phyloP scores from a whole-genome alignment of 2,113 vertebrate species.

The Galeopterus variegatus region DNA sequence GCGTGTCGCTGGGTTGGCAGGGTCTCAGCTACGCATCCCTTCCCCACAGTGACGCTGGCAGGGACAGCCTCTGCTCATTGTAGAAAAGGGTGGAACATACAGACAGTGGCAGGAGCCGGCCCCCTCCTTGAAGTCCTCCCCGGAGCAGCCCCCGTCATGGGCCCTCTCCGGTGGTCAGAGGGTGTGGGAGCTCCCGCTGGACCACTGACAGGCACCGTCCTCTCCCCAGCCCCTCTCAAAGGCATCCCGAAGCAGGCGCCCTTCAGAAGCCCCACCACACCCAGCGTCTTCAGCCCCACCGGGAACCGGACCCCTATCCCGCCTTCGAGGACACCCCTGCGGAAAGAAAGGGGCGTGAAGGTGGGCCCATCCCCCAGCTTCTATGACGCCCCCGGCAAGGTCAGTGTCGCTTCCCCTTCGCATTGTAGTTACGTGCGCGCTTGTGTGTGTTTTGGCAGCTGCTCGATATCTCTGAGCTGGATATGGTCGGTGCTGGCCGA shows the following conservation, averaged over 20 bases:
- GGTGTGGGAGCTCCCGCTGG: not conserved
- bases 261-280: constrained; percentile 95
- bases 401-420: fast-evolving
- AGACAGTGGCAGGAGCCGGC: not conserved
- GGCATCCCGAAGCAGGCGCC: constrained; percentile 98
- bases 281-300: constrained; percentile 96
- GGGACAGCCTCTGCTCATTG: not conserved
- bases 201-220: not conserved
- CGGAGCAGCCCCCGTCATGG: no score
- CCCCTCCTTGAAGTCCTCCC: no score
- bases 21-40: not conserved
- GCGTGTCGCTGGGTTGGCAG: not conserved
- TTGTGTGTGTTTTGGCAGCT: constrained; percentile 88
- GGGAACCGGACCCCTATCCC: constrained; percentile 96
- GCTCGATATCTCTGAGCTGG: constrained; percentile 96
- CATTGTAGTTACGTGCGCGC: fast-evolving
- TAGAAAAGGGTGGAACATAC: no score
- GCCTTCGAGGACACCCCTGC: constrained; percentile 94
- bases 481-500: constrained; percentile 95
- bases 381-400: no score
- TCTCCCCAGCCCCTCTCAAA: constrained; percentile 94
- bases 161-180: not conserved
- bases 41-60: not conserved
- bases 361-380: constrained; percentile 80
- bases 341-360: constrained; percentile 98